These are phyloP conservation scores for Tyto alba DNA, from an alignment of 2,113 vertebrate species.

Conservation along the genomic window DNA sequence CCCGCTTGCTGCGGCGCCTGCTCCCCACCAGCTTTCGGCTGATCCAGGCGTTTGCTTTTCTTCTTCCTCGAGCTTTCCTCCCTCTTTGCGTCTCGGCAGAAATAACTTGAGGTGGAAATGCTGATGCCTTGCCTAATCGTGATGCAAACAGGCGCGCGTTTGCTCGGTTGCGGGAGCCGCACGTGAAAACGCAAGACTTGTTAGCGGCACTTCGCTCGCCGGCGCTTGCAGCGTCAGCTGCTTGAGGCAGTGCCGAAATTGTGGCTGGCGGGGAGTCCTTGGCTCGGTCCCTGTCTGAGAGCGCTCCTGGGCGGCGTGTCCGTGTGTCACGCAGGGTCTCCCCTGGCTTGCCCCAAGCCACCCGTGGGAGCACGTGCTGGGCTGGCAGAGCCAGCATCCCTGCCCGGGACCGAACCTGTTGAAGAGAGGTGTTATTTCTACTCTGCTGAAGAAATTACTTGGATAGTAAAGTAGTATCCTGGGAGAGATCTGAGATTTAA, in stretches of 20 bases:
- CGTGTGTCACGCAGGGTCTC: not conserved
- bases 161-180: not conserved
- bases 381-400: not conserved
- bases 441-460: constrained; percentile 50
- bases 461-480: constrained; percentile 36
- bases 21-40: not conserved
- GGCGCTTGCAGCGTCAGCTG: not conserved
- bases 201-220: not conserved
- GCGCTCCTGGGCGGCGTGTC: not conserved
- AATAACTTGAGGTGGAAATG: not conserved
- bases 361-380: fast-evolving
- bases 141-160: not conserved
- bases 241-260: not conserved
- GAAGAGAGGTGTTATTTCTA: not conserved
- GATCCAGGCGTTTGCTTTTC: not conserved
- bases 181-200: not conserved
- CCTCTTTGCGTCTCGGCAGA: not conserved
- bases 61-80: not conserved
- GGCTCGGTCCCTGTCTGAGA: not conserved
- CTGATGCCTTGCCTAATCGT: not conserved
- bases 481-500: constrained; percentile 39
- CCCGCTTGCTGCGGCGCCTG: not conserved
- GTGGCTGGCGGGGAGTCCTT: not conserved
- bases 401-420: not conserved
- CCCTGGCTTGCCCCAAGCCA: not conserved